Base-by-base conservation (phyloP, 1,140 invertebrate genomes). In the Dolichoris vasculosae region DNA sequence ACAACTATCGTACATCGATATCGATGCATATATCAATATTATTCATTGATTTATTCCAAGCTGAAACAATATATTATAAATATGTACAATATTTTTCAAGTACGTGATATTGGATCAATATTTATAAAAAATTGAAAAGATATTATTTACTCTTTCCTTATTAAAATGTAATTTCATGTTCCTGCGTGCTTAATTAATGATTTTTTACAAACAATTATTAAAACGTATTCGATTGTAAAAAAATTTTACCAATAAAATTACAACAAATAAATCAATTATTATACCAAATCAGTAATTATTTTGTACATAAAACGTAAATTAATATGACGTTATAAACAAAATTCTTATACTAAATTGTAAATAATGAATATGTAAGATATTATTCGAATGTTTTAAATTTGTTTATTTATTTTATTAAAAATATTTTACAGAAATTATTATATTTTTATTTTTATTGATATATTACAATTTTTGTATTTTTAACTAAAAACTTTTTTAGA, bases 51-150 rank as follows among this genome's bases (percentile, higher is more conserved):
- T 64, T 64, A 43, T 73, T 43, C 11, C 17, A 38, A 43, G 0
- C 26, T 43, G 38, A 73, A 43, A 43, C 23, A 11, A 71, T 23
- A 26, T 15, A 63, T 13, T 63, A 63, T 7, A 63, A n/a, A n/a
- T n/a, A 63, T 32, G n/a, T 13, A 35, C 1, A 51, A 64, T 15
- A 32, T 38, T 73, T 67, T 64, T 80, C 32, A 7, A 46, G n/a
- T 80, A 67, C 38, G 55, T 67, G 59, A 80, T 46, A 64, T 46
- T 77, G 32, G 30, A 35, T 35, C 30, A 55, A 30, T 80, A 30
- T 80, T 30, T 40, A 43, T 35, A 79, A 78, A 67, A 80, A 40
- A 23, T 40, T 32, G 26, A 9, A 40, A 26, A 38, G 9, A 46
- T 15, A 64, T 30, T 64, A 30, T 30, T 63, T n/a, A 40, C 26